A percentile compares a stretch with the other conserved stretches of the same genome.
Conservation (phyloP, 2,113 vertebrate genomes). For the Zosterops hypoxanthus region DNA sequence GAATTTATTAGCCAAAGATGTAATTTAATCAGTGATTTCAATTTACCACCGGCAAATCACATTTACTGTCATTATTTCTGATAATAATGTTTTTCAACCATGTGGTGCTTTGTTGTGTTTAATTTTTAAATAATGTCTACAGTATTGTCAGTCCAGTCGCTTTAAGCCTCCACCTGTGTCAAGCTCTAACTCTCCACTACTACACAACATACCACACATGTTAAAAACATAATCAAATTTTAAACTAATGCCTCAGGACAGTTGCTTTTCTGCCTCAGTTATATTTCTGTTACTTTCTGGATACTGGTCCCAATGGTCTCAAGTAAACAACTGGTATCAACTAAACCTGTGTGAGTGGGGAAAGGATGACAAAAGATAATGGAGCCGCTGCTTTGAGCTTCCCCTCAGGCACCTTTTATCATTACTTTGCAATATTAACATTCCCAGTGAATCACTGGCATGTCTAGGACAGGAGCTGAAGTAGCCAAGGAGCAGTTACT, state of each 20-base stretch:
- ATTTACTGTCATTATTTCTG: slow-evolving; percentile 53
- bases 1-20: slow-evolving; percentile 71
- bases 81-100: slow-evolving; percentile 47
- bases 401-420: background rate
- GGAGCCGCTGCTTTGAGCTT: background rate
- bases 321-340: background rate
- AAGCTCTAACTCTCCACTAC: background rate
- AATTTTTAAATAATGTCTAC: slow-evolving; percentile 28
- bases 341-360: background rate
- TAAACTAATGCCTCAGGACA: background rate
- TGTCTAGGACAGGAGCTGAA: background rate
- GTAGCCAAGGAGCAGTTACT: background rate
- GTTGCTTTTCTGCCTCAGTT: background rate
- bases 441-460: background rate
- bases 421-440: background rate
- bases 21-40: slow-evolving; percentile 80
- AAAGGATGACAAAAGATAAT: background rate
- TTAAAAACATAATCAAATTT: background rate
- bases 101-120: background rate
- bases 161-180: background rate
- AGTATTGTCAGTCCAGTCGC: background rate
- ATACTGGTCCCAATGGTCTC: background rate
- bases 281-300: background rate
- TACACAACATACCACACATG: background rate
- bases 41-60: slow-evolving; percentile 72